Base-by-base conservation (phyloP, 2,888 invertebrate genomes). In the Eupeodes luniger region DNA sequence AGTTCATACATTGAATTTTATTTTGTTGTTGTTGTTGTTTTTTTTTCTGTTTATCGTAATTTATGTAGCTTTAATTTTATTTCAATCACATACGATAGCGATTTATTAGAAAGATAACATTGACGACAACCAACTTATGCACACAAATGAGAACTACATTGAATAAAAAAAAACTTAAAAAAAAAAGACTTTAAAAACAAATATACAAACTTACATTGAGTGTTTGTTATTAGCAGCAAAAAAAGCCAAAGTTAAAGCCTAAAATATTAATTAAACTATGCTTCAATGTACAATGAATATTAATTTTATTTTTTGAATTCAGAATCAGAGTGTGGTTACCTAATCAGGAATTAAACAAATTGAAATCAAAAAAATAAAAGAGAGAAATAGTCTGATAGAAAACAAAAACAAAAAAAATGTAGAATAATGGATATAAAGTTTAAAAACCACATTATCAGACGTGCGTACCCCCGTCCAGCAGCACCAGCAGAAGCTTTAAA, bases 71-170 rank as follows among this genome's bases (percentile, higher is more conserved):
- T 34, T n/a, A 75, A 61, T 64, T 61, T 36, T 70, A 88, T 88
- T 74, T 81, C 78, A 67, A 85, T 88, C 88, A 88, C 88, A 88
- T 88, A 66, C 79, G 27, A 80, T 62, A 74, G 62, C 80, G 84
- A 87, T 87, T 87, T 87, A 88, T 85, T 85, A 70, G 75, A 77
- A 66, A 81, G 85, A 88, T 88, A 85, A 88, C 88, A 88, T 88
- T 88, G 88, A 81, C 67, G 75, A 88, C 85, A 85, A 81, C 78
- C 88, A 88, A 88, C 85, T 85, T 88, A 78, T 88, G 88, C 85
- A 81, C 81, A 81, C 85, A 88, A 85, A 85, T 85, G 88, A 55
- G 55, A 85, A 85, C 81, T 77, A 81, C 88, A 85, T 84, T 87
- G 70, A 61, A 51, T 87, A 67, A 84, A 86, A 67, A 84, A 86